phyloP scores from a whole-genome alignment of 2,113 vertebrate genomes.

The Hylia prasina region DNA sequence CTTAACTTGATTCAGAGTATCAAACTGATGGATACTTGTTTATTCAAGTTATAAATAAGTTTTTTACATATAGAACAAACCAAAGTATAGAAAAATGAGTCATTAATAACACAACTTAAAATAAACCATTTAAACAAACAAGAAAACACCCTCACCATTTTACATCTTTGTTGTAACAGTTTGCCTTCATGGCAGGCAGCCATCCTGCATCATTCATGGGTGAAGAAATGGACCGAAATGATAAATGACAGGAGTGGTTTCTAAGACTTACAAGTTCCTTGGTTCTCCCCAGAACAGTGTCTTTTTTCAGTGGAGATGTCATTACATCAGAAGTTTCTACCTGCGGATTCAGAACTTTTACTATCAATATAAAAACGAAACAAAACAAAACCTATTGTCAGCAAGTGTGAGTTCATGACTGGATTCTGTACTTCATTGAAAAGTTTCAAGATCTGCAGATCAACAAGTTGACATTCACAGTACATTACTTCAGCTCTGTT shows the following conservation, averaged over 20 bases:
- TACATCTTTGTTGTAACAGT: neutral
- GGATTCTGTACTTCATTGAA: neutral
- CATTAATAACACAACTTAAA: neutral
- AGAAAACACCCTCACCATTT: neutral
- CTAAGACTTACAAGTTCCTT: neutral
- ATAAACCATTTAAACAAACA: neutral
- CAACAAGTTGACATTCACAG: neutral
- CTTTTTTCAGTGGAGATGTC: neutral
- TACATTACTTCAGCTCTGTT: neutral
- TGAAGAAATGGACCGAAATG: neutral
- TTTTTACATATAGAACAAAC: neutral
- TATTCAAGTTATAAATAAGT: neutral
- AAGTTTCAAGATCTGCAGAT: neutral
- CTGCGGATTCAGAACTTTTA: neutral
- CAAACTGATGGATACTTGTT: neutral
- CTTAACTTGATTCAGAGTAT: neutral
- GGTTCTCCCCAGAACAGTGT: neutral
- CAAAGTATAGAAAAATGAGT: neutral
- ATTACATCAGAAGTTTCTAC: neutral
- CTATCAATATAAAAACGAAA: neutral
- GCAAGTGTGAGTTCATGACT: neutral
- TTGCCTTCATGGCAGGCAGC: neutral
- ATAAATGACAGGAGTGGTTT: neutral
- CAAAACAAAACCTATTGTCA: neutral
- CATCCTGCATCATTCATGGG: neutral